These are phyloP conservation scores for Merluccius polli DNA, from an alignment of 2,797 vertebrate species.

Conservation along the genomic window DNA sequence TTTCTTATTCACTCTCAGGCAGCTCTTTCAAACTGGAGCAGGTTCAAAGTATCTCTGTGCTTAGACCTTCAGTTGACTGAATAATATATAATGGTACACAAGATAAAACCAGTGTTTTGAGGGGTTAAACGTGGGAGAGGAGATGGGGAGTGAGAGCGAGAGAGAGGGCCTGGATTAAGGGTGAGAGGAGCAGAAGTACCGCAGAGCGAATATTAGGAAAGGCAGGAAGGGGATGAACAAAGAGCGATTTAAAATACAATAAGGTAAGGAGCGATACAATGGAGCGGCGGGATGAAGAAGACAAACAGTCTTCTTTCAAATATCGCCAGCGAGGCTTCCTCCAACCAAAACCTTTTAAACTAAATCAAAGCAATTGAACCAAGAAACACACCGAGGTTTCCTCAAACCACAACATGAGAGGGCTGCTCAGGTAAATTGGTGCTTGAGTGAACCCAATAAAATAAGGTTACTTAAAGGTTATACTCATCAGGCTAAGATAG, in stretches of 20 bases:
- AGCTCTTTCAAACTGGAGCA: conserved; percentile 13
- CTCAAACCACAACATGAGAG: background rate
- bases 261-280: background rate
- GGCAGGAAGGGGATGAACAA: background rate
- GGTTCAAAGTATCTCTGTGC: conserved; percentile 25
- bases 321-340: background rate
- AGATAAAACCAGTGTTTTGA: conserved; percentile 19
- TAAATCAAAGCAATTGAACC: background rate
- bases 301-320: background rate
- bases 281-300: background rate
- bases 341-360: background rate
- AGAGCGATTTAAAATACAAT: background rate
- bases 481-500: background rate
- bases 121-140: background rate
- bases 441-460: background rate
- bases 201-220: background rate
- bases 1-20: conserved; percentile 1
- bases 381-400: background rate
- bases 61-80: conserved; percentile 3
- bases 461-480: background rate
- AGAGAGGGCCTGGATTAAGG: background rate
- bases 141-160: background rate
- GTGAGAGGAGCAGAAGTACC: background rate
- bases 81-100: no score
- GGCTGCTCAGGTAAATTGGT: background rate